Percentiles rank a stretch among this genome's conserved stretches.
Conservation (phyloP, 2,113 vertebrate species). For the Gnathonemus longibarbis region DNA sequence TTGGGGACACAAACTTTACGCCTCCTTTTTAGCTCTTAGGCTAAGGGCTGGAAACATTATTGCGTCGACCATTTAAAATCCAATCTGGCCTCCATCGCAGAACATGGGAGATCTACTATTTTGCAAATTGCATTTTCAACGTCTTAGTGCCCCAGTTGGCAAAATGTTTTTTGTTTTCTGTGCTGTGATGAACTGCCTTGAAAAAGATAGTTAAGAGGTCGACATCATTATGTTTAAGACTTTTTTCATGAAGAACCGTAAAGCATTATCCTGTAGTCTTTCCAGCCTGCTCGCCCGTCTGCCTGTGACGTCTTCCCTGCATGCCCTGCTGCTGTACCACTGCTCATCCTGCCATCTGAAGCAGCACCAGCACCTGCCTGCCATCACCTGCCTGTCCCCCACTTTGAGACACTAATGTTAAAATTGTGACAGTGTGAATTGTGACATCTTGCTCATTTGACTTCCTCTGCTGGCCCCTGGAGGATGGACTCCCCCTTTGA, state of each 20-base stretch:
- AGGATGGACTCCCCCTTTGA: too few relatives aligned
- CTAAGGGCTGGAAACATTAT: not conserved
- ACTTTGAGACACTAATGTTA: too few relatives aligned
- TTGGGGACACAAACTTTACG: not conserved
- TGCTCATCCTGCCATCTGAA: too few relatives aligned
- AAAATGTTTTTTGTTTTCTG: not conserved
- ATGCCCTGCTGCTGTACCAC: too few relatives aligned
- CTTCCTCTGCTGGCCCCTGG: too few relatives aligned
- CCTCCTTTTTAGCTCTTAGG: not conserved
- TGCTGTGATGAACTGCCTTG: not conserved
- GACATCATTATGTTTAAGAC: not conserved
- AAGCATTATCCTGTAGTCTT: not conserved
- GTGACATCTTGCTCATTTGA: too few relatives aligned
- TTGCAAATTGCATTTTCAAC: not conserved
- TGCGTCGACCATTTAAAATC: not conserved
- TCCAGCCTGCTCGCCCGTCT: too few relatives aligned
- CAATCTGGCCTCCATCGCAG: not conserved
- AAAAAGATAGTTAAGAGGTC: not conserved
- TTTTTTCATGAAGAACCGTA: not conserved
- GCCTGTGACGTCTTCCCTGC: too few relatives aligned
- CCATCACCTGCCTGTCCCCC: too few relatives aligned
- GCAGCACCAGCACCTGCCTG: too few relatives aligned
- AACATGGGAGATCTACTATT: not conserved
- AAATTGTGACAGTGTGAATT: too few relatives aligned
- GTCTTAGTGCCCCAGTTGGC: not conserved